Conservation (phyloP, 2,797 vertebrate genomes). For the Cyprinodon diabolis region DNA sequence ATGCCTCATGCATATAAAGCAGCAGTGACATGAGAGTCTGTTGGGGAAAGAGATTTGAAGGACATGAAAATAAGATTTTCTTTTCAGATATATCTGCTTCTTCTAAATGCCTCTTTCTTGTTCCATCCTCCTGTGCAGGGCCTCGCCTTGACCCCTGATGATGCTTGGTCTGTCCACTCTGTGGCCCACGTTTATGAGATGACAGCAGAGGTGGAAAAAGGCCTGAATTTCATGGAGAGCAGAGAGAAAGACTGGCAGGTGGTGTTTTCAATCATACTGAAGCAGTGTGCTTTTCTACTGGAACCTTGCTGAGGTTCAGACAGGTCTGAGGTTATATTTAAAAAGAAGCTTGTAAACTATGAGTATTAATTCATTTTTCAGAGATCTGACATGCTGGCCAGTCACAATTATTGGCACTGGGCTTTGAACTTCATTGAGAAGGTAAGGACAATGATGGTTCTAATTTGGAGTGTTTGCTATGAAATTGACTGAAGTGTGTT, state of each 20-base stretch:
- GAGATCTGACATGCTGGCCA: conserved; percentile 87
- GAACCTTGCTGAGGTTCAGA: conserved; percentile 1
- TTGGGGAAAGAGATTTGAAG: conserved; percentile 4
- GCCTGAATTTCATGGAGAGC: conserved; percentile 87
- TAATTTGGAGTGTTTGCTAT: conserved; percentile 20
- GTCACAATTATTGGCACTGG: conserved; percentile 99
- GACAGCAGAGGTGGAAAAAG: conserved; percentile 87
- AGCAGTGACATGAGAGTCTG: conserved; percentile 3
- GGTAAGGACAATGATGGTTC: conserved; percentile 79
- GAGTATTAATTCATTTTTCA: conserved; percentile 59
- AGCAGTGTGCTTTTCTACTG: neutral
- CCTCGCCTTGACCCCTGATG: conserved; percentile 82
- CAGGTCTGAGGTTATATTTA: neutral
- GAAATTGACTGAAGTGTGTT: conserved; percentile 18
- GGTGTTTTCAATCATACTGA: conserved; percentile 46
- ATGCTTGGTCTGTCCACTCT: conserved; percentile 91
- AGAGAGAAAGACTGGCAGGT: conserved; percentile 91
- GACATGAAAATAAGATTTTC: conserved; percentile 22
- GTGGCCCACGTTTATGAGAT: conserved; percentile 93
- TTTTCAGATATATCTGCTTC: neutral
- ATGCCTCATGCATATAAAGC: conserved; percentile 17
- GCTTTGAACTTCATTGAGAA: conserved; percentile 92
- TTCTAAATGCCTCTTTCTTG: neutral
- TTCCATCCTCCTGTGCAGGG: conserved; percentile 73
- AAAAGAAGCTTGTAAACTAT: conserved; percentile 13